Evolutionary conservation across 2,888 invertebrate genomes (phyloP), one percentile per base, ranked within the genome.

Genomic region (Synanthedon tipuliformis): DNA sequence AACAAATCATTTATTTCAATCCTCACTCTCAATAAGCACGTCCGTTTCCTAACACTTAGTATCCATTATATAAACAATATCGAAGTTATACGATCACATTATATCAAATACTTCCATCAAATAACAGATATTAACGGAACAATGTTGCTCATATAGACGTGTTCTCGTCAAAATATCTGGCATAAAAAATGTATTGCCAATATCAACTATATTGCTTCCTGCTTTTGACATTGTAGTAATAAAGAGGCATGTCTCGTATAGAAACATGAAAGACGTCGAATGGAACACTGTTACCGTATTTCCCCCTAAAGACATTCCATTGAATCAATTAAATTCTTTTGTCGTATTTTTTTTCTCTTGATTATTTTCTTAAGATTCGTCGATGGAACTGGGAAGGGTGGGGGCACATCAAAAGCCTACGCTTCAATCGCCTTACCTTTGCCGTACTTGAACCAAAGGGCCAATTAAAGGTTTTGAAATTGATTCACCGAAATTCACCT

Each of bases 391-490:
- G 40, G 50, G 50, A 61, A 55, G 56, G 57, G 51, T 54, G 62
- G 64, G 65, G 64, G 68, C 34, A 74, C 73, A 76, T 76, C 72
- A 75, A 78, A 77, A 75, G 71, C 66, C 65, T 68, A 57, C 61
- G 64, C 60, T 64, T 64, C 70, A 68, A 70, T 70, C 68, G 65
- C 59, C 69, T 71, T 71, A 75, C 72, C 67, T 71, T 53, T 34
- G 40, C 57, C 61, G 54, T 59, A 58, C 57, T 59, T 61, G 64
- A 67, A 64, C 65, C 64, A 64, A 66, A 73, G 68, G 69, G 75
- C 78, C 82, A 85, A 85, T 86, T 85, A 85, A 81, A 75, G 78
- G 74, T 80, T 81, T 81, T 75, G 69, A 75, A 78, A 82, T 82
- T 78, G 81, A 86, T 77, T 82, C 79, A 67, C 60, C 61, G 64